Evolutionary conservation across 1,140 invertebrate genomes (phyloP).

Genomic region (Zophobas atratus): DNA sequence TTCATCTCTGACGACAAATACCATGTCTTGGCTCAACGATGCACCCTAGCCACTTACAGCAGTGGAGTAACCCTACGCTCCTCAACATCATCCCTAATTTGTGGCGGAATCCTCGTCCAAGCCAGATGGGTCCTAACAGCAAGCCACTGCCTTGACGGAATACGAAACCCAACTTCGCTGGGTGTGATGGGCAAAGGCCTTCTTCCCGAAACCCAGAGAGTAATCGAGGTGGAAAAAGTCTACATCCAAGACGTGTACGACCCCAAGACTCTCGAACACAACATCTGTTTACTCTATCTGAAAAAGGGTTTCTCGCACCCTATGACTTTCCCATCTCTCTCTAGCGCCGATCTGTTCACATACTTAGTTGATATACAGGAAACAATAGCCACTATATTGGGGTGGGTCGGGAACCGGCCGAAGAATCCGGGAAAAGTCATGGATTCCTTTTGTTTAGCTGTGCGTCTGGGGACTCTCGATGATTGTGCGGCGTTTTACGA

Average conservation of each 20-base stretch:
- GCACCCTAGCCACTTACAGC: too few relatives aligned
- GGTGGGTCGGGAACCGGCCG: not conserved
- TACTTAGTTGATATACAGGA: too few relatives aligned
- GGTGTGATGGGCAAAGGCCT: not conserved
- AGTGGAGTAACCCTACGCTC: not conserved
- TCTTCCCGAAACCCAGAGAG: too few relatives aligned
- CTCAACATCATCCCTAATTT: not conserved
- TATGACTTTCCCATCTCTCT: not conserved
- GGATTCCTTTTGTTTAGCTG: too few relatives aligned
- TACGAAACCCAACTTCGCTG: not conserved
- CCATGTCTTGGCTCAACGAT: too few relatives aligned
- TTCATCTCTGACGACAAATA: too few relatives aligned
- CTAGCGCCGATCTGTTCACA: not conserved
- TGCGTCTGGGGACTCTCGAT: too few relatives aligned
- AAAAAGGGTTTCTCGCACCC: not conserved
- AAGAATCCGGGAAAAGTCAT: not conserved
- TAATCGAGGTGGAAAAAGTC: not conserved
- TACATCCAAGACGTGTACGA: not conserved
- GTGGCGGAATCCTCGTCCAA: not conserved
- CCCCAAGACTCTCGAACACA: not conserved
- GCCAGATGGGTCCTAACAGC: not conserved
- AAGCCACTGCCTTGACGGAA: not conserved
- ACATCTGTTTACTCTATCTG: not conserved
- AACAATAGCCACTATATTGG: not conserved
- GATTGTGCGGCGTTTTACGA: not conserved